Percentiles rank a stretch among this genome's conserved stretches.
phyloP scores from a whole-genome alignment of 2,888 invertebrate species.

The Lasioglossum calceatum region DNA sequence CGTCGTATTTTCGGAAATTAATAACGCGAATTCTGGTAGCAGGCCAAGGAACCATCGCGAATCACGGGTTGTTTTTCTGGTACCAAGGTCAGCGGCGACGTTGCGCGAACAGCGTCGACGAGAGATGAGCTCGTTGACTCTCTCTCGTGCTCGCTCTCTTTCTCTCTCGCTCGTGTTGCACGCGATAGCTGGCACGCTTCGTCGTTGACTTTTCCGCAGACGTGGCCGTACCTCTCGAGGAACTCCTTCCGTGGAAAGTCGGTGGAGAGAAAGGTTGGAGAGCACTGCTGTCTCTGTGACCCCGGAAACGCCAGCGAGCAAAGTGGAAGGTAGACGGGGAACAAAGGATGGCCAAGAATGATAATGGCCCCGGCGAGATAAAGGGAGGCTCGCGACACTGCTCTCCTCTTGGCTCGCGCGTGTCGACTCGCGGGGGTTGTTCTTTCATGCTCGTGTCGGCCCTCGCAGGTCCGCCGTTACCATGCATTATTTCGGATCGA shows the following conservation, averaged over 20 bases:
- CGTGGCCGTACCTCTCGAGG: slow-evolving; percentile 27
- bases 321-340: slow-evolving; percentile 26
- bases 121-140: slow-evolving; percentile 60
- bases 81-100: slow-evolving; percentile 65
- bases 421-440: slow-evolving; percentile 1
- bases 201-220: slow-evolving; percentile 46
- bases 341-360: slow-evolving; percentile 44
- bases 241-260: slow-evolving; percentile 30
- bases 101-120: slow-evolving; percentile 51
- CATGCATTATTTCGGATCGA: slow-evolving; percentile 29
- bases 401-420: not conserved
- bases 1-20: slow-evolving; percentile 59
- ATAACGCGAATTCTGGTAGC: slow-evolving; percentile 56
- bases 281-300: slow-evolving; percentile 29
- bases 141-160: slow-evolving; percentile 18
- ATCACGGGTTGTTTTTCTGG: slow-evolving; percentile 64
- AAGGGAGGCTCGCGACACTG: slow-evolving; percentile 30
- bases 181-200: slow-evolving; percentile 8
- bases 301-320: slow-evolving; percentile 46
- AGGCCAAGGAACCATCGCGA: slow-evolving; percentile 52
- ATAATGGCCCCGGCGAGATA: slow-evolving; percentile 30
- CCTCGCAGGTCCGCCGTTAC: not conserved
- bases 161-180: not conserved
- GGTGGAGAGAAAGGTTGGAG: not conserved
- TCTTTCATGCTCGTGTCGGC: not conserved